A percentile compares a stretch with the other conserved stretches of the same genome.
Conservation (phyloP, 2,888 invertebrate species). For the Chalcosyrphus nemorum region DNA sequence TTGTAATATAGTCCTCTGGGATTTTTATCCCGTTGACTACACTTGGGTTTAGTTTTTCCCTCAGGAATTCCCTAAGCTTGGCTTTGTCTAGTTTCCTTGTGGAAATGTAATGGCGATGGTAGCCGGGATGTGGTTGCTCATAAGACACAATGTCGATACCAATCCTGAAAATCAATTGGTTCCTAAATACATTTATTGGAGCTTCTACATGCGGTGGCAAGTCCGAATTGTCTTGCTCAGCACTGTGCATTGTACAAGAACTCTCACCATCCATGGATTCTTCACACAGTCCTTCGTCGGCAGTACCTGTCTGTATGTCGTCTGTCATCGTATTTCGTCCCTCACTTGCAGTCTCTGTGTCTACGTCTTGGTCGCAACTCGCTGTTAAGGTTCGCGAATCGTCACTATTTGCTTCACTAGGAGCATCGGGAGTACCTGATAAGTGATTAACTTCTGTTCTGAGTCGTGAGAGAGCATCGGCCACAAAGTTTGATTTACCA, state of each 20-base stretch:
- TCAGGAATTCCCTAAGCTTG: background rate
- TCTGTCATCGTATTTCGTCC: background rate
- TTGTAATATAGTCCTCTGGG: background rate
- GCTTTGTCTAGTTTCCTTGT: background rate
- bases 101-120: background rate
- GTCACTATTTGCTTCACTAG: no score
- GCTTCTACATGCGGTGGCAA: conserved; percentile 57
- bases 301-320: no score
- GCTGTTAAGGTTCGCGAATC: no score
- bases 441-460: no score
- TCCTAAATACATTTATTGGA: conserved; percentile 33
- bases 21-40: conserved; percentile 38
- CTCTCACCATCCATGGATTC: background rate
- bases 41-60: conserved; percentile 19
- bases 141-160: background rate
- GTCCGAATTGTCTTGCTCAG: conserved; percentile 65
- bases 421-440: no score
- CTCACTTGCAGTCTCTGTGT: no score
- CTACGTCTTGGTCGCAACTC: no score
- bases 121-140: background rate
- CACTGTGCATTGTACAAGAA: conserved; percentile 16
- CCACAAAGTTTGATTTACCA: no score
- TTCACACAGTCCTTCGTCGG: conserved; percentile 14
- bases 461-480: no score
- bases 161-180: conserved; percentile 14